A percentile compares a stretch with the other conserved stretches of the same genome.
Conservation (phyloP, 2,113 vertebrate genomes). For the Paracyprichromis sp. region DNA sequence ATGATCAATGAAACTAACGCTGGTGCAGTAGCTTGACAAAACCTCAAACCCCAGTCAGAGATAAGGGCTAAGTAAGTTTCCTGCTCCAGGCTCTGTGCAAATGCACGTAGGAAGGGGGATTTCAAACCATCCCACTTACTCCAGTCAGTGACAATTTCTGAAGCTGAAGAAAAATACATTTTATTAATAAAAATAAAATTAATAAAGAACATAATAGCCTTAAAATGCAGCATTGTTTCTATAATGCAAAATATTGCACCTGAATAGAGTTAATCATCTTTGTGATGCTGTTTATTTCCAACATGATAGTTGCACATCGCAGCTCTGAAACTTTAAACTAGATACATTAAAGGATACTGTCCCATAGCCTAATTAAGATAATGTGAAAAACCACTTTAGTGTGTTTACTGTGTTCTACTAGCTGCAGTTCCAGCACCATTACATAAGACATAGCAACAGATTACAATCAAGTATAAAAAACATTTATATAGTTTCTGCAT, state of each 20-base stretch:
- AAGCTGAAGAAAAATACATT: not conserved
- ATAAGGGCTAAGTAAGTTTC: not conserved
- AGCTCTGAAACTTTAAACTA: not conserved
- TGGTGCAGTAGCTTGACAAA: rapidly evolving
- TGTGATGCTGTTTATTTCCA: not conserved
- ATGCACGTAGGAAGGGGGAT: not conserved
- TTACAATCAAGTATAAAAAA: not conserved
- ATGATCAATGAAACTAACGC: not conserved
- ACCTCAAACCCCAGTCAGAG: not conserved
- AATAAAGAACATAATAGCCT: not conserved
- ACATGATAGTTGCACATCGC: not conserved
- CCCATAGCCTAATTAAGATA: not conserved
- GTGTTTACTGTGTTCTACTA: not conserved
- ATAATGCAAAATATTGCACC: not conserved
- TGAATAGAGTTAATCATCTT: not conserved
- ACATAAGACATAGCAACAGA: not conserved
- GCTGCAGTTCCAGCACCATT: not conserved
- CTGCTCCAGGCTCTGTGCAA: not conserved
- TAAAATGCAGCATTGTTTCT: rapidly evolving
- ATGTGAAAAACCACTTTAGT: rapidly evolving
- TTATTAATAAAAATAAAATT: not conserved
- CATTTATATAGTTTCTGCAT: not conserved
- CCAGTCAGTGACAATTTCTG: not conserved
- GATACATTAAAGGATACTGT: not conserved
- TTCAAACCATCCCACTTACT: not conserved